Percentiles rank a stretch among this genome's conserved stretches.
Conservation (phyloP, 2,797 vertebrate genomes). For the Serranus cabrilla region DNA sequence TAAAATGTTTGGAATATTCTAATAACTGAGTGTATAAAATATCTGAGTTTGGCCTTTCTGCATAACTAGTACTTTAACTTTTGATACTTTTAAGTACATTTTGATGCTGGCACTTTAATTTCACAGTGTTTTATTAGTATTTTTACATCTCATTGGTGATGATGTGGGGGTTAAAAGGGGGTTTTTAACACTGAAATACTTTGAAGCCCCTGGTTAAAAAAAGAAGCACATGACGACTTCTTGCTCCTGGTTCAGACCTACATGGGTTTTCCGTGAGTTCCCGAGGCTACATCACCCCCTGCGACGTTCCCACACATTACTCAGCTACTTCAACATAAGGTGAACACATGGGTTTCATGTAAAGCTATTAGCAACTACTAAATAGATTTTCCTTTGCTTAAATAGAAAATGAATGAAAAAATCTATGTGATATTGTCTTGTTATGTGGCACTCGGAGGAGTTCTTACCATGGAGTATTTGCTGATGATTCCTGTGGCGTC, state of each 20-base stretch:
- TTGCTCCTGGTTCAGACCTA: slow-evolving; percentile 2
- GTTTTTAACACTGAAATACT: slow-evolving; percentile 25
- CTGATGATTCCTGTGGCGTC: slow-evolving; percentile 88
- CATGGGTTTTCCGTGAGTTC: slow-evolving; percentile 20
- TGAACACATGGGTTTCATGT: slow-evolving; percentile 29
- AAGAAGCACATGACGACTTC: slow-evolving; percentile 14
- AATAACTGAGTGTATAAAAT: too few species aligned
- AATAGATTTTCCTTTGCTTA: neutral
- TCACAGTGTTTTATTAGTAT: too few species aligned
- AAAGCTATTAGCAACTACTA: neutral
- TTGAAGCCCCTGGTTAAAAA: slow-evolving; percentile 21
- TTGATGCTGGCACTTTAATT: too few species aligned
- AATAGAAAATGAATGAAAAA: neutral
- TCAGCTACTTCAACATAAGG: slow-evolving; percentile 24
- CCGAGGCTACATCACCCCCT: slow-evolving; percentile 31
- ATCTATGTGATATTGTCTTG: neutral
- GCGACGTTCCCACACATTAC: slow-evolving; percentile 36
- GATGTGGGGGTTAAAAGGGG: neutral
- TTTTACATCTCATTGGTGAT: neutral
- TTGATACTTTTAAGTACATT: too few species aligned
- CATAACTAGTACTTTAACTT: too few species aligned
- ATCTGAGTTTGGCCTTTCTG: too few species aligned
- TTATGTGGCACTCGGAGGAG: neutral
- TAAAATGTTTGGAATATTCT: too few species aligned
- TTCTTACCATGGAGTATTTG: slow-evolving; percentile 95